These are phyloP conservation scores for Semaprochilodus insignis DNA, from an alignment of 2,797 vertebrate genomes.

Conservation along the genomic window DNA sequence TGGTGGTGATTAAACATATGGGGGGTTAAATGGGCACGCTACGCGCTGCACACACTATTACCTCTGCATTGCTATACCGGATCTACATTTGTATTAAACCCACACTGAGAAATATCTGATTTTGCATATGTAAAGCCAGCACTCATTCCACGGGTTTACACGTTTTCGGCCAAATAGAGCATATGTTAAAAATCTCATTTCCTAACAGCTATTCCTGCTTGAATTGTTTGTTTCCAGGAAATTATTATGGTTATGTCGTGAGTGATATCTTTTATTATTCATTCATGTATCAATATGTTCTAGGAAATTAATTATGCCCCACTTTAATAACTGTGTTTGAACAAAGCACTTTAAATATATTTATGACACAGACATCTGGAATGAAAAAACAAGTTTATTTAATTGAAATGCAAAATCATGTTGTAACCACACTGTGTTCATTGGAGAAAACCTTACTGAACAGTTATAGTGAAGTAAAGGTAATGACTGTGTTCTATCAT, in stretches of 20 bases:
- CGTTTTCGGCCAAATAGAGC: constrained; percentile 66
- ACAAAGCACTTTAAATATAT: too few species aligned
- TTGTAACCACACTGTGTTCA: too few species aligned
- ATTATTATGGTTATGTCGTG: neutral
- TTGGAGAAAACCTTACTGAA: too few species aligned
- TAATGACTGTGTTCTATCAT: too few species aligned
- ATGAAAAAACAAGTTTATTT: too few species aligned
- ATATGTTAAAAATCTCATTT: constrained; percentile 50
- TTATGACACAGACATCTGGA: neutral
- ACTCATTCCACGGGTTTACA: constrained; percentile 63
- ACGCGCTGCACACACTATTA: constrained; percentile 73
- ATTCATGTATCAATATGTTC: neutral
- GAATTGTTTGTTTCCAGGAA: neutral
- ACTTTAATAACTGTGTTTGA: neutral
- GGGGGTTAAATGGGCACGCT: constrained; percentile 59
- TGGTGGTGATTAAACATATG: constrained; percentile 68
- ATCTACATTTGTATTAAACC: constrained; percentile 76
- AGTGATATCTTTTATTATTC: neutral
- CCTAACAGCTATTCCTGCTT: neutral
- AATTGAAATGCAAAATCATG: too few species aligned
- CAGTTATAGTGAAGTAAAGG: too few species aligned
- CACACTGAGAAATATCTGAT: constrained; percentile 65
- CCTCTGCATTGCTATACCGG: constrained; percentile 68
- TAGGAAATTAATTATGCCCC: neutral
- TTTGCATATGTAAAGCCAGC: constrained; percentile 61